Percentiles rank a stretch among this genome's conserved stretches.
These are phyloP conservation scores for Taxidea taxus DNA, from an alignment of 2,113 vertebrate species.

Conservation along the genomic window DNA sequence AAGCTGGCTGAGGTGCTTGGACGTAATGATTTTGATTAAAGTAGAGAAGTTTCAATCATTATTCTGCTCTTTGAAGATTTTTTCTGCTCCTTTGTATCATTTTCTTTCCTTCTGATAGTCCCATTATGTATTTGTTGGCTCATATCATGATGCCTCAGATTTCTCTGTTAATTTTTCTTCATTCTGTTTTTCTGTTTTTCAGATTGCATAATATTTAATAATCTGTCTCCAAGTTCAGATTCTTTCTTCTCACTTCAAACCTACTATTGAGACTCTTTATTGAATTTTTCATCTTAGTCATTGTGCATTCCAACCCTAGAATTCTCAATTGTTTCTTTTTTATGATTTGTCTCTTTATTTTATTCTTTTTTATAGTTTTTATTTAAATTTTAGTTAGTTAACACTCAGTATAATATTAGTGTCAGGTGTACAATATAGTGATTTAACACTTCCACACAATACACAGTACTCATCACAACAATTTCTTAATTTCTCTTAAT, in stretches of 20 bases:
- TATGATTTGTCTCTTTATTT: not conserved
- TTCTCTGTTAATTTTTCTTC: not conserved
- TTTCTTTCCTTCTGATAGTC: not conserved
- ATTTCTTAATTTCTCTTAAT: not conserved
- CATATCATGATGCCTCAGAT: not conserved
- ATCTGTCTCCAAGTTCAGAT: not conserved
- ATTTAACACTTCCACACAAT: not conserved
- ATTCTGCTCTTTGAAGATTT: not conserved
- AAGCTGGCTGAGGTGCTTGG: not conserved
- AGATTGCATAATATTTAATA: not conserved
- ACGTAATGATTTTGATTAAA: constrained; percentile 4
- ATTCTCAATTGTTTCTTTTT: not conserved
- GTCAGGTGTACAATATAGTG: not conserved
- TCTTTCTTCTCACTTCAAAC: not conserved
- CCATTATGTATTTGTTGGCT: not conserved
- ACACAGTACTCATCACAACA: not conserved
- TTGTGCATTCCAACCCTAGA: not conserved
- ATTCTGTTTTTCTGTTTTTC: not conserved
- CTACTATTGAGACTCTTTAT: not conserved
- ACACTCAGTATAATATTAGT: not conserved
- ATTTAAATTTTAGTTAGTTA: not conserved
- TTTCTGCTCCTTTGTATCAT: not conserved
- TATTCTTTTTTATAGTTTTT: not conserved
- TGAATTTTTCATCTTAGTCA: not conserved
- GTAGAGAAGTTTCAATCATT: not conserved